Evolutionary conservation across 2,113 vertebrate genomes (phyloP).

Genomic region (Cardinalis cardinalis): DNA sequence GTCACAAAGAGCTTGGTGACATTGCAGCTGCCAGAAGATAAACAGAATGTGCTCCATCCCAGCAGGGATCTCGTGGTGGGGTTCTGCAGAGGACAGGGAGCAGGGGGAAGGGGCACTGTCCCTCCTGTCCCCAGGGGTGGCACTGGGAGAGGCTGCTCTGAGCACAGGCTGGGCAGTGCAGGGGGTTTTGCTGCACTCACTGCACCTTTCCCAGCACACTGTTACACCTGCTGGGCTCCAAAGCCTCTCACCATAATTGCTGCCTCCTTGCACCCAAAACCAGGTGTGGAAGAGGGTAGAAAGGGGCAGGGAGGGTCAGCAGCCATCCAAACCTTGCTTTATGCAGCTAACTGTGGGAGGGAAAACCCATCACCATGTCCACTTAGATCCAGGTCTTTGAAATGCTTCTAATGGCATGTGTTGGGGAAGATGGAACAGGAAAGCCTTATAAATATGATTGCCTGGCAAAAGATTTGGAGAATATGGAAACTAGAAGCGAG

Average conservation of each 20-base stretch:
- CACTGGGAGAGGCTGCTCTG: neutral
- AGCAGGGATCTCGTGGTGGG: neutral
- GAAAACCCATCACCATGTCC: neutral
- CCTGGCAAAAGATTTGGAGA: too few species aligned
- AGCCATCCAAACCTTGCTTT: neutral
- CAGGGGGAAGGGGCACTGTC: neutral
- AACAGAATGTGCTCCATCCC: neutral
- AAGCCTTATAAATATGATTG: too few species aligned
- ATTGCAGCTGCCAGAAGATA: neutral
- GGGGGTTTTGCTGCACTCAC: too few species aligned
- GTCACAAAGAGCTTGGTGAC: neutral
- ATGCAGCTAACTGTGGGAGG: accelerated
- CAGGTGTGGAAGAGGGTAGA: accelerated
- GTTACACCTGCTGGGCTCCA: too few species aligned
- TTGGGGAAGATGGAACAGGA: too few species aligned
- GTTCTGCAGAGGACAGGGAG: neutral
- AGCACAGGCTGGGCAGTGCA: neutral
- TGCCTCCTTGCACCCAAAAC: too few species aligned
- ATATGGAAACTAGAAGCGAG: too few species aligned
- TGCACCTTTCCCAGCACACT: too few species aligned
- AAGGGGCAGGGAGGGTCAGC: neutral
- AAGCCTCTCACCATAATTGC: too few species aligned
- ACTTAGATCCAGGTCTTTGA: neutral
- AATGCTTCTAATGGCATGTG: accelerated
- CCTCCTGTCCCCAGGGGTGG: accelerated